Evolutionary conservation across 2,113 vertebrate genomes (phyloP).

Genomic region (Montifringilla adamsi): DNA sequence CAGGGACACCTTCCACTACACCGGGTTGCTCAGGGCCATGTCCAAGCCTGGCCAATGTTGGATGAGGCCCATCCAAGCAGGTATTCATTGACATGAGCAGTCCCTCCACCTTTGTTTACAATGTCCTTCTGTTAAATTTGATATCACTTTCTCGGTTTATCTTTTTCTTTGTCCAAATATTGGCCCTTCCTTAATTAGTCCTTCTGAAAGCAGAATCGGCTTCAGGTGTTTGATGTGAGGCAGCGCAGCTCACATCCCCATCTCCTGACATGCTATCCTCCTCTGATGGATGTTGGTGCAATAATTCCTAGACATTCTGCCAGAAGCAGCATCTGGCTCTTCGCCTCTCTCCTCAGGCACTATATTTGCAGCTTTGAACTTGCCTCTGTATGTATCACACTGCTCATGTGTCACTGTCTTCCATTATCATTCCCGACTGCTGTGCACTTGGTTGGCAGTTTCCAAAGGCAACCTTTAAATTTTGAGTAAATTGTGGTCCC

Average conservation of each 20-base stretch:
- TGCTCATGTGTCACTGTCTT: conserved; percentile 6
- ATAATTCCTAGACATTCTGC: background rate
- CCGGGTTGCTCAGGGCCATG: background rate
- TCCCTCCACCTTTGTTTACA: background rate
- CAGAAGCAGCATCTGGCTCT: conserved; percentile 40
- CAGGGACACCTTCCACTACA: background rate
- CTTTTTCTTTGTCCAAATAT: background rate
- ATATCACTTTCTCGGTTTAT: background rate
- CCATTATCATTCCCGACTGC: background rate
- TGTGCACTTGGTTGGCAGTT: background rate
- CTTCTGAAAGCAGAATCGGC: background rate
- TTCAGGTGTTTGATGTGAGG: too few species aligned
- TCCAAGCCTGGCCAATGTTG: background rate
- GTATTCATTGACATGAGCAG: background rate
- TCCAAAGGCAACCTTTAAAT: conserved; percentile 9
- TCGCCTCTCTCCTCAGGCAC: background rate
- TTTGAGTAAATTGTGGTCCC: background rate
- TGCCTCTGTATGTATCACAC: background rate
- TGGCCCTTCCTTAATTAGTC: background rate
- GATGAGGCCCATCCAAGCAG: background rate
- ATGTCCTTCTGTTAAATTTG: background rate
- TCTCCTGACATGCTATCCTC: background rate
- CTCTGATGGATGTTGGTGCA: conserved; percentile 1
- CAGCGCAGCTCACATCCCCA: too few species aligned
- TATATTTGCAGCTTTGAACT: conserved; percentile 17